Base-by-base conservation (phyloP, 2,888 invertebrate species). In the Andricus quercusramuli region DNA sequence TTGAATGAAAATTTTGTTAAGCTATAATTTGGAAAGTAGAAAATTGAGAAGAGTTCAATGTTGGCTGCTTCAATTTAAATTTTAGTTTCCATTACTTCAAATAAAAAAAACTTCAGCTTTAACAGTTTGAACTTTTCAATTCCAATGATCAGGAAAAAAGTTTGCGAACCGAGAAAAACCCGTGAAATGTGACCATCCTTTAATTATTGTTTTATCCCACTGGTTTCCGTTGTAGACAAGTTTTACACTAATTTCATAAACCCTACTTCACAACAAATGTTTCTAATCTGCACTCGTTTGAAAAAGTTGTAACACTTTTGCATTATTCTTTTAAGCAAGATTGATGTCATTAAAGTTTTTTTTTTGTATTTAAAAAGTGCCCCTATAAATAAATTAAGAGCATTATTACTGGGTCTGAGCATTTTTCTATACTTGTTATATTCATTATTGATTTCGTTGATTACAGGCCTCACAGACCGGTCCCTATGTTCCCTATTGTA, bases 181-280 rank as follows among this genome's bases (percentile, higher is more conserved):
- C 9, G 8, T 37, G 37, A 37, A 1, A 37, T 37, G 37, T 37
- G 37, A 8, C 9, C 37, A 37, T 9, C 37, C 37, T 37, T 6
- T 37, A 22, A 17, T 64, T 17, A 64, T 29, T 64, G 25, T 64
- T 62, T 6, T 13, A 25, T 29, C 62, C 62, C 25, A 25, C 25
- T 62, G 5, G 62, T 29, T 64, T 64, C 64, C 64, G 64, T 64
- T 64, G 62, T 62, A 62, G 62, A 62, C 62, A 62, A 62, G 25
- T 25, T 62, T 62, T 62, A 62, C 62, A 62, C 62, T 62, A 62
- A 62, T 62, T 62, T 22, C 2, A 25, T 62, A 4, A 62, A 25
- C 25, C 62, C 62, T 25, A 25, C 25, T 25, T 62, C 17, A 25
- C 62, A 4, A 29, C 15, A 62, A 62, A 62, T 62, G 62, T 62